phyloP scores from a whole-genome alignment of 2,888 invertebrate species.

The Penaeus monodon region DNA sequence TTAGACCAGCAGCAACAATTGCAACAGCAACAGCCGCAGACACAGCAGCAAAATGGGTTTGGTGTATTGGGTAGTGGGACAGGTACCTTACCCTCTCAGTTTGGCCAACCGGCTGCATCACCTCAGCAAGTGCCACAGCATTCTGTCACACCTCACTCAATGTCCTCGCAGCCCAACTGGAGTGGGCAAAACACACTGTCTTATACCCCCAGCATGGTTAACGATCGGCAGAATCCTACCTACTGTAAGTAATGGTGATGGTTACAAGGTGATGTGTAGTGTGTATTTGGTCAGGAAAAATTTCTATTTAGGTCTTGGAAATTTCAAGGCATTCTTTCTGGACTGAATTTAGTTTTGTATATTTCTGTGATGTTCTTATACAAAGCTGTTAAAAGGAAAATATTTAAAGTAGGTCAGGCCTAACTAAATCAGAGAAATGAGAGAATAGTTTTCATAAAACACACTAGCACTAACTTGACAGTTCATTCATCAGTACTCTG shows the following conservation, averaged over 20 bases:
- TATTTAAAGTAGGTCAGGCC: no score
- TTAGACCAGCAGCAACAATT: constrained; percentile 67
- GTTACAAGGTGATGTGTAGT: not conserved
- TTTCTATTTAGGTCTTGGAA: not conserved
- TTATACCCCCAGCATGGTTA: constrained; percentile 90
- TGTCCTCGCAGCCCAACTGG: constrained; percentile 53
- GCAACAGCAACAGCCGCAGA: constrained; percentile 41
- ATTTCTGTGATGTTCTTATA: no score
- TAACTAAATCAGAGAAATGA: no score
- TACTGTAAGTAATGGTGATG: constrained; percentile 31
- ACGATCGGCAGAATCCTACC: constrained; percentile 67
- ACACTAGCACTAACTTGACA: not conserved
- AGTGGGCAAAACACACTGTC: constrained; percentile 81
- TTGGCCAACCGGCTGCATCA: constrained; percentile 44
- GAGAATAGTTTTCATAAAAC: not conserved
- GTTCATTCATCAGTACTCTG: no score
- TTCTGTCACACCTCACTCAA: constrained; percentile 49
- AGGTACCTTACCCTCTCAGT: constrained; percentile 26
- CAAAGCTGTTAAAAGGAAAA: no score
- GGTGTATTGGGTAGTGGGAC: constrained; percentile 1
- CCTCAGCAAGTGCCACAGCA: constrained; percentile 67
- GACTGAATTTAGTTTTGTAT: no score
- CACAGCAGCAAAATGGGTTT: constrained; percentile 32
- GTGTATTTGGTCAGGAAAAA: not conserved
- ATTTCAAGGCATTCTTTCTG: no score